Base-by-base conservation (phyloP, 2,797 vertebrate species). In the Perodicticus potto region DNA sequence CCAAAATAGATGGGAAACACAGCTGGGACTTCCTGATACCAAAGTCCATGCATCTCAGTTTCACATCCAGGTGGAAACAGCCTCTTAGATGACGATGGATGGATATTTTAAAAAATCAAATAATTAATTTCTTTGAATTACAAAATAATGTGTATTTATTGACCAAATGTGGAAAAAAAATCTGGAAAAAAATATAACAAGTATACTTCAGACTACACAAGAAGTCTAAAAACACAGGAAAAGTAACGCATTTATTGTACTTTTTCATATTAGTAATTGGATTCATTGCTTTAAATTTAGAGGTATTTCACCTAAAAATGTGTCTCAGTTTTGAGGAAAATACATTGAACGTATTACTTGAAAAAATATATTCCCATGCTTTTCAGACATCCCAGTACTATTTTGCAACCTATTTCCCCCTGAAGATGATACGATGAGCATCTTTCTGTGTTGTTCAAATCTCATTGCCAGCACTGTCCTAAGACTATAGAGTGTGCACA, bases 191-290 rank as follows among this genome's bases (percentile, higher is more conserved):
- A 9, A 4, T 12, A 29, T 25, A 63, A 34, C 63, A 74, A 57
- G 25, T 67, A 43, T 0, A 65, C 2, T 1, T 73, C 34, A 76
- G 8, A 43, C 1, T 57, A 16, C 63, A 32, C 20, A 29, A 65
- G n/a, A 84, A 78, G 23, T 69, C 96, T 76, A 53, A 80, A 91
- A 74, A 93, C 19, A 14, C 27, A 69, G 57, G 17, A 25, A 34
- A 74, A 67, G 29, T 1, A 43, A 29, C 55, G 34, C 73, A 57
- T 82, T 57, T 70, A 4, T 10, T 53, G 7, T 34, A 20, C 34
- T 29, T 81, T 77, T 92, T 85, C 83, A 61, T 45, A 78, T 19
- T 12, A 45, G 34, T 59, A n/a, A 3, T 74, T 61, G 32, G 40
- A 69, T 40, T 70, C 22, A 20, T 77, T 17, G 17, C 77, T 92